These are phyloP conservation scores for Silurus glanis DNA, from an alignment of 2,113 vertebrate species.

Conservation along the genomic window DNA sequence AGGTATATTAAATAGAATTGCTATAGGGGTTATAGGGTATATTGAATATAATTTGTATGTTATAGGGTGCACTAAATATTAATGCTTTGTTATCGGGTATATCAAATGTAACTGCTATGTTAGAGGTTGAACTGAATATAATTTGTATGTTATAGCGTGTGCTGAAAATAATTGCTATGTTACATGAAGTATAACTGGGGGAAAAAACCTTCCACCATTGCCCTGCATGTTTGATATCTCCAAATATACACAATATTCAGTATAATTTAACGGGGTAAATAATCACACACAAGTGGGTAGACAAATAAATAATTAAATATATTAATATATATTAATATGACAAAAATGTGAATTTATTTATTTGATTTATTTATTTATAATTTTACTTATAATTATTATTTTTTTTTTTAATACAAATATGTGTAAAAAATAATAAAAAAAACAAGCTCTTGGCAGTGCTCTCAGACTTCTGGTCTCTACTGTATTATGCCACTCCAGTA, in stretches of 20 bases:
- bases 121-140: no score
- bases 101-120: no score
- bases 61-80: no score
- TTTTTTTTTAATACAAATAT: background rate
- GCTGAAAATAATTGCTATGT: background rate
- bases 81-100: no score
- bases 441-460: background rate
- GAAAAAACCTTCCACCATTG: background rate
- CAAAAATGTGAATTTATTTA: background rate
- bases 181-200: background rate
- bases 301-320: background rate
- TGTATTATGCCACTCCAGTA: constrained; percentile 24
- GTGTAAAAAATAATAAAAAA: background rate
- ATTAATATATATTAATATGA: background rate
- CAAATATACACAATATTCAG: background rate
- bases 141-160: no score
- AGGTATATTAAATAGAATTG: no score
- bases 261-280: background rate
- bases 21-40: no score
- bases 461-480: constrained; percentile 27
- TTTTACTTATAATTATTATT: background rate
- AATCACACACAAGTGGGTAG: background rate
- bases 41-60: no score
- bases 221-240: background rate
- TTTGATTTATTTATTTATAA: background rate